A percentile compares a stretch with the other conserved stretches of the same genome.
These are phyloP conservation scores for Scelioninae gen. 1 DNA, from an alignment of 2,888 invertebrate species.

Conservation along the genomic window DNA sequence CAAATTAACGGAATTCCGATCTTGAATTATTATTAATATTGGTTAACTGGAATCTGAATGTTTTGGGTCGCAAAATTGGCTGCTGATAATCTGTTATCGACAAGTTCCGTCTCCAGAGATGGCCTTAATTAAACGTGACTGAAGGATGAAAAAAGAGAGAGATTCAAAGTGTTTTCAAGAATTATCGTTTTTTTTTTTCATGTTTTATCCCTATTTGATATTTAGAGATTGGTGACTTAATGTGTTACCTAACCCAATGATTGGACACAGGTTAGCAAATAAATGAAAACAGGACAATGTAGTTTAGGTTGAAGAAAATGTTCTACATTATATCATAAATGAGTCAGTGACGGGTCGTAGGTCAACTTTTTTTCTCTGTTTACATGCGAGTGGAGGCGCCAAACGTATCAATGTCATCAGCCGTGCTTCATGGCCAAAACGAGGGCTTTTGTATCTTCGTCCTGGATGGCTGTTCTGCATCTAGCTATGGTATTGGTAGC, in stretches of 20 bases:
- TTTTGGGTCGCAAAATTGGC: constrained; percentile 23
- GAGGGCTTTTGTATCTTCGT: constrained; percentile 79
- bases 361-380: constrained; percentile 34
- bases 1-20: too few relatives aligned
- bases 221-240: constrained; percentile 11
- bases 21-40: constrained; percentile 8
- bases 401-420: constrained; percentile 59
- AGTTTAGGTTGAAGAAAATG: neutral
- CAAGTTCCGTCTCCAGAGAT: constrained; percentile 13
- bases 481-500: constrained; percentile 78
- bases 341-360: constrained; percentile 28
- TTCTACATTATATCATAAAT: constrained; percentile 28
- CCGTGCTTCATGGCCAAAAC: constrained; percentile 79
- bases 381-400: constrained; percentile 16
- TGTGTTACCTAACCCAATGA: constrained; percentile 9
- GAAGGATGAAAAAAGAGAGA: neutral
- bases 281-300: neutral
- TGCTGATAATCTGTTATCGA: constrained; percentile 22
- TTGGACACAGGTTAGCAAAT: constrained; percentile 1
- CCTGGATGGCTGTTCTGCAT: constrained; percentile 81
- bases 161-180: neutral
- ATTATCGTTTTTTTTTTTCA: neutral
- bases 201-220: constrained; percentile 8
- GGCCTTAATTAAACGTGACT: constrained; percentile 27
- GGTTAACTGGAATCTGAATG: constrained; percentile 9